phyloP scores from a whole-genome alignment of 1,140 invertebrate genomes.

The Nylanderia fulva region DNA sequence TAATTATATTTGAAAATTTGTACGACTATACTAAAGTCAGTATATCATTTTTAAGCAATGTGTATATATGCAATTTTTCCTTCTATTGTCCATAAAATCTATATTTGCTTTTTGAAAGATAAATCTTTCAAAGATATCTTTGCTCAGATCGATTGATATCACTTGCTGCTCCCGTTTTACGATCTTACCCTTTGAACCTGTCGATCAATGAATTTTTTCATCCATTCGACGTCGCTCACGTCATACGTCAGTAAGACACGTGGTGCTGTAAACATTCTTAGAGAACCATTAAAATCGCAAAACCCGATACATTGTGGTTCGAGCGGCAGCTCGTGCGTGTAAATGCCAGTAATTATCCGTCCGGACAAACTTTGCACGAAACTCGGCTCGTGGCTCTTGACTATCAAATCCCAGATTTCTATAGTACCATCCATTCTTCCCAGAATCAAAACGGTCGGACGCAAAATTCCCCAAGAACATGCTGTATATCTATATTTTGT shows the following conservation, averaged over 20 bases:
- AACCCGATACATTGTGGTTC: constrained; percentile 78
- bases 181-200: constrained; percentile 74
- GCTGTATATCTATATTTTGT: constrained; percentile 83
- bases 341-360: constrained; percentile 79
- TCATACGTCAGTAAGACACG: constrained; percentile 80
- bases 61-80: neutral
- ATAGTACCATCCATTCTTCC: constrained; percentile 86
- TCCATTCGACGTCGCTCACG: constrained; percentile 74
- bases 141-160: constrained; percentile 9
- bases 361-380: constrained; percentile 80
- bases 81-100: neutral
- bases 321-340: constrained; percentile 75
- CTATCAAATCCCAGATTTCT: constrained; percentile 87
- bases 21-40: too few species aligned
- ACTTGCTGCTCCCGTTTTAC: neutral
- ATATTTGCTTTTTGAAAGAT: neutral
- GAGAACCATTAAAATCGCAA: constrained; percentile 87
- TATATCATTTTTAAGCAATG: too few species aligned
- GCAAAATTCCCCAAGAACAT: constrained; percentile 85
- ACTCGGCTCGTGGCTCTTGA: constrained; percentile 80
- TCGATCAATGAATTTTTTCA: constrained; percentile 77
- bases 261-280: constrained; percentile 87
- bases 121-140: constrained; percentile 5
- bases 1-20: neutral
- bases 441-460: constrained; percentile 85